Base-by-base conservation (phyloP, 2,797 vertebrate genomes). In the Echeneis naucrates region DNA sequence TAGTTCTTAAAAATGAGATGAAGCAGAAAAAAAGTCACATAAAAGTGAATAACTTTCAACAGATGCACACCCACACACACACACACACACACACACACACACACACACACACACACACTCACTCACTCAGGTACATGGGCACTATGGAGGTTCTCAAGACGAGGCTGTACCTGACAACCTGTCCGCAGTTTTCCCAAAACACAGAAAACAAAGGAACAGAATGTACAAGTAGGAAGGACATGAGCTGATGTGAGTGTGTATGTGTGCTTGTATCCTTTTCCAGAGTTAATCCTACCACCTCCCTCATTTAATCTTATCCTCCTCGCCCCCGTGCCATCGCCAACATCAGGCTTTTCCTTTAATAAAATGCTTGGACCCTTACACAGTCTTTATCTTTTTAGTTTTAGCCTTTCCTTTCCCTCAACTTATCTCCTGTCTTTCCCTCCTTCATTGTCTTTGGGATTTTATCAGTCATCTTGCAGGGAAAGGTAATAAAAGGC, bases 381-480 rank as follows among this genome's bases (percentile, higher is more conserved):
- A 76, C 77, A 79, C 57, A 58, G 52, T 75, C 81, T 88, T 83
- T 78, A 83, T 91, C 88, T 84, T 79, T 70, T 40, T 47, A 53
- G 60, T 72, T 81, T 82, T 66, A 85, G 84, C 75, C 77, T 70
- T 80, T 74, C 75, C 77, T 71, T 62, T 81, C 69, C 72, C 74
- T 60, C 61, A 69, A 75, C 77, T 75, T 89, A 85, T 89, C 84
- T 75, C 61, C 72, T 24, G 74, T 81, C 85, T 84, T 76, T 81
- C 70, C 60, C 70, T 82, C 84, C 79, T 73, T 81, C 71, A 82
- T 92, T 92, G 91, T 93, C 89, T 92, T 93, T 87, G 84, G 85
- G 33, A 38, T 58, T 81, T 92, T 93, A 94, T 94, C 94, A 92
- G 92, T 91, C 91, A 93, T 94, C 91, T 88, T 76, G 76, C 82